Evolutionary conservation across 2,113 vertebrate species (phyloP), one percentile per base, ranked within the genome.

Genomic region (Tauraco erythrolophus): DNA sequence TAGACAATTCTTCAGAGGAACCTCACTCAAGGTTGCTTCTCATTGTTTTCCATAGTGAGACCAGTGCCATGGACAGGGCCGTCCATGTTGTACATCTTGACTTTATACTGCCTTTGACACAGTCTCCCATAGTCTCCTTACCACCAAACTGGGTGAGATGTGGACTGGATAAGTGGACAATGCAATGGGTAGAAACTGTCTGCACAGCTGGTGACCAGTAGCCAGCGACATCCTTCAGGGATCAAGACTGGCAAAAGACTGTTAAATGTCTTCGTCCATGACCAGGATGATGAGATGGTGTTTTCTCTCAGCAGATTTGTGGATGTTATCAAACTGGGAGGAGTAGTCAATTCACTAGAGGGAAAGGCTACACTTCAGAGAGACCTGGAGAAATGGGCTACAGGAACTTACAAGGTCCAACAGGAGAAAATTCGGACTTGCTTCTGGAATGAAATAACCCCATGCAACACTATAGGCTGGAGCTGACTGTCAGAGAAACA

Each of bases 1-100:
- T 72, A 50, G 37, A 25, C 41, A 61, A 11, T 45, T 43, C 30
- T 61, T 30, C 0, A 0, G n/a, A 57, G 13, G n/a, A 81, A 27
- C 23, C 85, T 70, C 25, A 53, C 5, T 70, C 19, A 57, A 62
- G 21, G 14, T 8, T 79, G 30, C 11, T 43, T 35, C 18, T 88
- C 25, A 14, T 57, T 1, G 11, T 65, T 95, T 79, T 83, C 41
- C 15, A 19, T 2, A 1, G 8, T 19, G 23, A 86, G 27, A 53
- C 6, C 5, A 39, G 27, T 10, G 28, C 7, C 51, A 51, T 19
- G 9, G 4, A 2, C 57, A 41, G 82, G 50, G 4, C 33, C 48
- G 46, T 39, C 1, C 0, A 13, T 48, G 23, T 31, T 57, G 7
- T 28, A 25, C 28, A n/a, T 18, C 16, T 43, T 56, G 35, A 28